Base-by-base conservation (phyloP, 2,888 invertebrate species). In the Ophonus ardosiacus region DNA sequence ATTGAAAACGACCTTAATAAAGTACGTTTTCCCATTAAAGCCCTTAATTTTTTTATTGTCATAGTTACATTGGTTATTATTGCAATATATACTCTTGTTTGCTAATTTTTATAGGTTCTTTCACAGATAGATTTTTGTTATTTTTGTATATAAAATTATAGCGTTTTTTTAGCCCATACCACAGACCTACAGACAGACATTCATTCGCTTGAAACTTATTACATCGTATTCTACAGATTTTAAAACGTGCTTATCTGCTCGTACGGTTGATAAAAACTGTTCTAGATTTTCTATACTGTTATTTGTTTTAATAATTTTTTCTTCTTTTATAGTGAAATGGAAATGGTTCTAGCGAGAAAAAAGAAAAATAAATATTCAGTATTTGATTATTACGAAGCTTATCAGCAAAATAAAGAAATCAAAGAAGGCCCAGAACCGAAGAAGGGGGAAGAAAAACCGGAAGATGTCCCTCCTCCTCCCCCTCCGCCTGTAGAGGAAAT, bases 321-420 rank as follows among this genome's bases (percentile, higher is more conserved):
- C 56, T 68, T 84, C n/a, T 74, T 40, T 43, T 85, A 17, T 71
- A 85, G 85, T 79, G 85, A 85, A 40, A 56, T n/a, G 17, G 85
- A 85, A 31, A 59, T 80, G 15, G 38, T 18, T 13, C n/a, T 80
- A 24, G 63, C 85, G 3, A 56, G 24, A 18, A 85, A 80, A 59
- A 85, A 80, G 57, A 79, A 43, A 18, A 71, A 63, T 17, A 85
- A 80, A 57, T 85, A 21, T 71, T 71, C 65, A 18, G 80, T 85
- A 38, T 85, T 85, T 71, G 85, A 85, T 80, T 85, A 85, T 43
- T 85, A 85, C 13, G 85, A 85, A 71, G 80, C 85, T 8, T 65
- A 85, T 17, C 65, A 85, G 24, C 78, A 81, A 65, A 76, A 85
- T 38, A 86, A 86, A 85, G 81, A 85, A 84, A 57, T 85, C 1